Evolutionary conservation across 2,888 invertebrate genomes (phyloP).

Genomic region (Clistopyga incitator): DNA sequence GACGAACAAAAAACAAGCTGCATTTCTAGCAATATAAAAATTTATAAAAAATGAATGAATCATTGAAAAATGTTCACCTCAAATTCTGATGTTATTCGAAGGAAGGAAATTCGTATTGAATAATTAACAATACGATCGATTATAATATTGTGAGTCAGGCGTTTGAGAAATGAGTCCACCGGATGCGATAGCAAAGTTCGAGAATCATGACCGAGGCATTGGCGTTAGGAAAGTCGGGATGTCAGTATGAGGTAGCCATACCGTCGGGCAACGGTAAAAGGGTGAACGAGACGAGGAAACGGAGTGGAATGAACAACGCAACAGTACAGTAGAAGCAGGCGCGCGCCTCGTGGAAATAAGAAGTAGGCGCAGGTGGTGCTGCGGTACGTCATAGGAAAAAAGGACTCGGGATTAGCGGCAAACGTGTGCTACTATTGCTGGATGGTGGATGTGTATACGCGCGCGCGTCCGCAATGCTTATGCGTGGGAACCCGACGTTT

Average conservation of each 20-base stretch:
- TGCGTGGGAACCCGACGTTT: conserved; percentile 81
- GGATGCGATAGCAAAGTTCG: conserved; percentile 45
- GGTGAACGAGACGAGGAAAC: conserved; percentile 61
- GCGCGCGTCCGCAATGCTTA: conserved; percentile 62
- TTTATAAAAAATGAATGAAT: not conserved
- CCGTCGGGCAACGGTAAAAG: conserved; percentile 64
- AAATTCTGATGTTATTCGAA: not conserved
- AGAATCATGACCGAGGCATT: conserved; percentile 9
- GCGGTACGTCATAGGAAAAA: conserved; percentile 67
- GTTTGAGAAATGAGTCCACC: not conserved
- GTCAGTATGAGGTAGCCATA: conserved; percentile 34
- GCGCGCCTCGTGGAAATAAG: conserved; percentile 63
- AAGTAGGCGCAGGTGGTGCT: conserved; percentile 68
- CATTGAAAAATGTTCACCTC: no score
- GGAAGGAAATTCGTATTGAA: not conserved
- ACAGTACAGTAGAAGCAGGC: conserved; percentile 36
- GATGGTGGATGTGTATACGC: conserved; percentile 16
- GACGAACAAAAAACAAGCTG: not conserved
- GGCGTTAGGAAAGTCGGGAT: not conserved
- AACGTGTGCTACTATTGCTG: conserved; percentile 65
- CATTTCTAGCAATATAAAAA: not conserved
- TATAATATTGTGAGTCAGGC: not conserved
- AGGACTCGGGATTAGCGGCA: conserved; percentile 69
- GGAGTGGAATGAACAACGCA: conserved; percentile 38
- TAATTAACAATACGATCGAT: not conserved